Evolutionary conservation across 2,797 vertebrate species (phyloP), one percentile per base, ranked within the genome.

Genomic region (Chaetophractus vellerosus): DNA sequence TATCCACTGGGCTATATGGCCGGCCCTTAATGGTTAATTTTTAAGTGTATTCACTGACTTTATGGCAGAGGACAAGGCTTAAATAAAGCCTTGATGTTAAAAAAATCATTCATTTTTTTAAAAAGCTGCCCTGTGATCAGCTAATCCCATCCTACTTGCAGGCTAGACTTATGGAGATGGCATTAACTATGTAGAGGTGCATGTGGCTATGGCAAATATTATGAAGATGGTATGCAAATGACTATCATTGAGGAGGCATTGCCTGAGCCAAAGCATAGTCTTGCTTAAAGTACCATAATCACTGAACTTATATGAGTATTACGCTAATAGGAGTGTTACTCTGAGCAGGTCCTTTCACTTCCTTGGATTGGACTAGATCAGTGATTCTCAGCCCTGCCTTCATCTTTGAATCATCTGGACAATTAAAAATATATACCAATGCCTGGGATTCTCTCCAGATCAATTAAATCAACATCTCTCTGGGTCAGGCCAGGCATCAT

Each of bases 341-440:
- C 36, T 83, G 21, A 61, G 23, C 2, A 19, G 16, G 2, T 61
- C 3, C 16, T 76, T 93, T 76, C 10, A 19, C 11, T 33, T 81
- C 28, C 36, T 26, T 71, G 31, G 4, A 52, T 26, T 96, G 68
- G 45, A 26, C 36, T 33, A 33, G 26, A 24, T 31, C 38, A 33
- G 16, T 26, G 75, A 69, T 71, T 69, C 16, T 66, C 12, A 55
- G 69, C 59, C 66, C 23, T 26, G 23, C 28, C 69, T 92, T 93
- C 61, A 8, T 28, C 28, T 95, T 90, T 90, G 16, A 93, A 26
- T 88, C 63, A 24, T 21, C 36, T 90, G 92, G n/a, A 23, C 28
- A 68, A 41, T 48, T 9, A 21, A 75, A 52, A 38, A 50, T 5
- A 31, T 15, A 21, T 52, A 28, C 26, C 45, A 6, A 69, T 45